Evolutionary conservation across 2,888 invertebrate genomes (phyloP).

Genomic region (Ochropleura leucogaster): DNA sequence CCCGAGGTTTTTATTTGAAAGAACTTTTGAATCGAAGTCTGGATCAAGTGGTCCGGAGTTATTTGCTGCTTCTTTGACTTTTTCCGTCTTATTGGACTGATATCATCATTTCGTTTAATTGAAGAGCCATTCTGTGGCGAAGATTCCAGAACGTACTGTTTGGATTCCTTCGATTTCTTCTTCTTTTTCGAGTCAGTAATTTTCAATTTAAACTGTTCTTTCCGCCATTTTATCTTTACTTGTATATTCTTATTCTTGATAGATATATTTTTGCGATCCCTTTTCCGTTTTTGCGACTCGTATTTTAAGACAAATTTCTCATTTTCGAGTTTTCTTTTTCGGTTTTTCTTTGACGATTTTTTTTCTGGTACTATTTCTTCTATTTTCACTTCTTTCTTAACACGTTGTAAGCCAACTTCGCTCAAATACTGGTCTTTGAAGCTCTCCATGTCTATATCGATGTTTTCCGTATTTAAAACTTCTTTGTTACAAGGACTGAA

Average conservation of each 20-base stretch:
- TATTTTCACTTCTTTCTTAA: background rate
- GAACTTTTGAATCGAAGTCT: slow-evolving; percentile 81
- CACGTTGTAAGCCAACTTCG: slow-evolving; percentile 73
- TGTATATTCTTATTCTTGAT: slow-evolving; percentile 72
- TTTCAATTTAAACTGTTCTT: slow-evolving; percentile 72
- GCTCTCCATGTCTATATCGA: slow-evolving; percentile 79
- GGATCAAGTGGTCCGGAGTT: slow-evolving; percentile 76
- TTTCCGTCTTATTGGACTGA: slow-evolving; percentile 70
- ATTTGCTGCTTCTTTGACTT: slow-evolving; percentile 71
- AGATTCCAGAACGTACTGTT: slow-evolving; percentile 81
- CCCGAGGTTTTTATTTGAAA: slow-evolving; percentile 71
- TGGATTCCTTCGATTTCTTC: slow-evolving; percentile 61
- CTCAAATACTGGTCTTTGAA: slow-evolving; percentile 81
- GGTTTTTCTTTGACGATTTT: slow-evolving; percentile 31
- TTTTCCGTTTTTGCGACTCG: slow-evolving; percentile 40
- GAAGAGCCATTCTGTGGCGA: slow-evolving; percentile 56
- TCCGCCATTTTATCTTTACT: slow-evolving; percentile 77
- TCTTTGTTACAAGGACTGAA: slow-evolving; percentile 76
- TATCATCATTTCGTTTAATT: slow-evolving; percentile 72
- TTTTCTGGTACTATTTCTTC: background rate
- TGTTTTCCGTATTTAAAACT: slow-evolving; percentile 61
- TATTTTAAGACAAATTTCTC: slow-evolving; percentile 43
- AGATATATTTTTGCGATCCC: slow-evolving; percentile 60
- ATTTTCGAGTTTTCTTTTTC: slow-evolving; percentile 23
- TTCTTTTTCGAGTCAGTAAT: slow-evolving; percentile 66